A percentile compares a stretch with the other conserved stretches of the same genome.
Evolutionary conservation across 2,888 invertebrate species (phyloP).

Genomic region (Herminia tarsipennalis): DNA sequence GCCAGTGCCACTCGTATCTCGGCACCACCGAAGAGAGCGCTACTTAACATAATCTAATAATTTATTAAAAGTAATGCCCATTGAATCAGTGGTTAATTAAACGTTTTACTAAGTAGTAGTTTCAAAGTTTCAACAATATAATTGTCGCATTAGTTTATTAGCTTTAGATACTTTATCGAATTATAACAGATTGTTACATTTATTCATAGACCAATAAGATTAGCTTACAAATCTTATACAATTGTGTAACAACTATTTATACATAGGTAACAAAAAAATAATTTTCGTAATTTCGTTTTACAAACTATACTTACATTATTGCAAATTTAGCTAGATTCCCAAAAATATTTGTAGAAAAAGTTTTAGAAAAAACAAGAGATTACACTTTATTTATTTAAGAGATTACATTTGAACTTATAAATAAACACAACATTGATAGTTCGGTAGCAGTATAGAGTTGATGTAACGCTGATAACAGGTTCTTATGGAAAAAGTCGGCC

Average conservation of each 20-base stretch:
- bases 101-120: no score
- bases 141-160: not conserved
- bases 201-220: conserved; percentile 4
- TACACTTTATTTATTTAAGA: no score
- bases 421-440: not conserved
- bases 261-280: conserved; percentile 11
- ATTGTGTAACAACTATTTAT: conserved; percentile 16
- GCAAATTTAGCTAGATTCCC: no score
- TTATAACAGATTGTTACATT: not conserved
- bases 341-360: no score
- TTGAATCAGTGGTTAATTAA: no score
- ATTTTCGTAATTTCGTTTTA: not conserved
- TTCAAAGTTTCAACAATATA: not conserved
- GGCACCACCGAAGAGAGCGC: no score
- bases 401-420: no score
- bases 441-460: not conserved
- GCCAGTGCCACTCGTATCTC: no score
- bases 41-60: no score
- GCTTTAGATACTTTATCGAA: not conserved
- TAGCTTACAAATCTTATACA: conserved; percentile 8
- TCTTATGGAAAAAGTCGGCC: not conserved
- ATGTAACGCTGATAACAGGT: not conserved
- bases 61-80: no score
- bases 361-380: no score
- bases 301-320: not conserved